A percentile compares a stretch with the other conserved stretches of the same genome.
Evolutionary conservation across 2,797 vertebrate genomes (phyloP).

Genomic region (Danio choprae): DNA sequence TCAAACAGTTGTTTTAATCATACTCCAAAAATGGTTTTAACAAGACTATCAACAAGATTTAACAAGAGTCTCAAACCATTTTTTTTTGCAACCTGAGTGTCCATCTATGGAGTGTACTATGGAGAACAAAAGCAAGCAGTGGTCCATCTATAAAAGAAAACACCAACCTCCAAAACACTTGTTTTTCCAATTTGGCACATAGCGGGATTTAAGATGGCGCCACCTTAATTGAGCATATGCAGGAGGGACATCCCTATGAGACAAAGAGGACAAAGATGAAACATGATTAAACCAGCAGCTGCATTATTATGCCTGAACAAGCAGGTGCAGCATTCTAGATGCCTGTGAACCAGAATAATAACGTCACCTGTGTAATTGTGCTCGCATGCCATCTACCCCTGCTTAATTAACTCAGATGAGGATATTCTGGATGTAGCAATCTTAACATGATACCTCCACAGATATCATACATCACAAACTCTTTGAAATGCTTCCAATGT

Average conservation of each 20-base stretch:
- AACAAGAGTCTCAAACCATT: background rate
- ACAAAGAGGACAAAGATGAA: slow-evolving; percentile 18
- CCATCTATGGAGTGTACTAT: background rate
- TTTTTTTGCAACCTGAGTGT: too few relatives aligned
- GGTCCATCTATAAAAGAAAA: background rate
- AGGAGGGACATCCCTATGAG: slow-evolving; percentile 77
- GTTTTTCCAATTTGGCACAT: slow-evolving; percentile 80
- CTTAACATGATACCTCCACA: too few relatives aligned
- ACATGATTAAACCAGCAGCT: slow-evolving; percentile 4
- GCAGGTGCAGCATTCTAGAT: background rate
- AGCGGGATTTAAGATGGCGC: slow-evolving; percentile 79
- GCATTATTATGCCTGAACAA: slow-evolving; percentile 11
- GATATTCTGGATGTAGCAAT: too few relatives aligned
- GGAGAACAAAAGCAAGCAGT: background rate
- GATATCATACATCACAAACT: too few relatives aligned
- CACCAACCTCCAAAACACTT: slow-evolving; percentile 83
- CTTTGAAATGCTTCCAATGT: too few relatives aligned
- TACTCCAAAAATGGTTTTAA: too few relatives aligned
- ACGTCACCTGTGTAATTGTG: background rate
- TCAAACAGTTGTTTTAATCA: background rate
- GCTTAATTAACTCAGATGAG: slow-evolving; percentile 36
- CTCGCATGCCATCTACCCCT: background rate
- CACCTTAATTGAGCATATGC: slow-evolving; percentile 76
- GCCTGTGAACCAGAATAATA: slow-evolving; percentile 11
- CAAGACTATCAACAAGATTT: background rate